Percentiles rank a stretch among this genome's conserved stretches.
Evolutionary conservation across 2,888 invertebrate genomes (phyloP).

Genomic region (Cephonodes hylas): DNA sequence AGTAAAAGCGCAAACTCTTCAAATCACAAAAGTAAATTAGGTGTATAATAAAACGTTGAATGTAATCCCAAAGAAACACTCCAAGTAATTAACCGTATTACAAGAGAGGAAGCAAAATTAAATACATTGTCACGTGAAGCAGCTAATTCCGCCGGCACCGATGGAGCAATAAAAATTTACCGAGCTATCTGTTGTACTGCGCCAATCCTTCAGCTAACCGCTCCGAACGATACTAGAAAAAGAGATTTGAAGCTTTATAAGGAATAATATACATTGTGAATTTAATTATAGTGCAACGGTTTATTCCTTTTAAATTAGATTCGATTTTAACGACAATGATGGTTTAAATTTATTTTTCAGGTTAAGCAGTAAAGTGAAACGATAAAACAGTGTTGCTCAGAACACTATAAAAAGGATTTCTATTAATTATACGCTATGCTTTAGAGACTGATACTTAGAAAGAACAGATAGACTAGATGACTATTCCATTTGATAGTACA

Average conservation of each 20-base stretch:
- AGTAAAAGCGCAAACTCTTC: background rate
- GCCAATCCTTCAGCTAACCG: constrained; percentile 11
- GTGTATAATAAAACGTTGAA: constrained; percentile 28
- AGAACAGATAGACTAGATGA: too few relatives aligned
- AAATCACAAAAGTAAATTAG: constrained; percentile 2
- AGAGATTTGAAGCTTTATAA: constrained; percentile 8
- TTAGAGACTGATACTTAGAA: too few relatives aligned
- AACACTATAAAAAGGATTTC: too few relatives aligned
- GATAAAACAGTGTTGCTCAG: too few relatives aligned
- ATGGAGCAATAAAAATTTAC: constrained; percentile 19
- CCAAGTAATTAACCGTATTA: constrained; percentile 52
- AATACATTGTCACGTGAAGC: constrained; percentile 40
- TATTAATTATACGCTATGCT: too few relatives aligned
- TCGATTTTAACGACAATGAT: background rate
- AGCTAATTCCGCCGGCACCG: constrained; percentile 31
- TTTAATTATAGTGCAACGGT: background rate
- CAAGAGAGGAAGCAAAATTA: constrained; percentile 40
- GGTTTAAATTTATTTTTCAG: too few relatives aligned
- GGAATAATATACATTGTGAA: background rate
- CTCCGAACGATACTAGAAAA: constrained; percentile 11
- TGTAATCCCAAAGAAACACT: constrained; percentile 40
- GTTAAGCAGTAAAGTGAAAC: too few relatives aligned
- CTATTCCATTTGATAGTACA: too few relatives aligned
- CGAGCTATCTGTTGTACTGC: constrained; percentile 12
- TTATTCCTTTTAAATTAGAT: background rate